phyloP scores from a whole-genome alignment of 2,113 vertebrate species.

The Callipepla californica region DNA sequence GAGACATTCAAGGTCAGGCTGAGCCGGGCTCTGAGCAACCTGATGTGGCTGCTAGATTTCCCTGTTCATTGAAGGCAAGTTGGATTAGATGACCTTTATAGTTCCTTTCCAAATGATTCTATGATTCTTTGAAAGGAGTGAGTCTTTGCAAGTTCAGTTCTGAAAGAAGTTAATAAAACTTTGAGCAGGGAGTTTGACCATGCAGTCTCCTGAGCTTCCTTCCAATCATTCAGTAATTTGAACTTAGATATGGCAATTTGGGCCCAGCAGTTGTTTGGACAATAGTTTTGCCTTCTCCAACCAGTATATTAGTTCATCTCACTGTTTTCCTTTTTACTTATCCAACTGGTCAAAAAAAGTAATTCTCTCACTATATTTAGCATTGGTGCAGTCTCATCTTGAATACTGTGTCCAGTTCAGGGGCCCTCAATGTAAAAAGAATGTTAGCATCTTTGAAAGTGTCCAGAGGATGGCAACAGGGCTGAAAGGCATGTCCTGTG shows the following conservation, averaged over 20 bases:
- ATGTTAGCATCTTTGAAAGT: not conserved
- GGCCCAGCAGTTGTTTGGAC: not conserved
- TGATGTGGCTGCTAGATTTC: too few relatives aligned
- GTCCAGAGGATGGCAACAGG: not conserved
- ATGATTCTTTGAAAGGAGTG: not conserved
- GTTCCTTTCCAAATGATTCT: too few relatives aligned
- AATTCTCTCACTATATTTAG: not conserved
- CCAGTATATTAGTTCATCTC: not conserved
- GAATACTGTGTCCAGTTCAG: not conserved
- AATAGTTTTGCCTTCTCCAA: not conserved
- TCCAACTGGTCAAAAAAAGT: not conserved
- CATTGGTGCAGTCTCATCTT: not conserved
- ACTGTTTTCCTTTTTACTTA: not conserved
- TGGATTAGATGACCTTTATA: too few relatives aligned
- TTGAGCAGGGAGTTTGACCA: not conserved
- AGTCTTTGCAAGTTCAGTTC: not conserved
- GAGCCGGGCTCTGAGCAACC: too few relatives aligned
- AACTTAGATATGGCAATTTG: not conserved
- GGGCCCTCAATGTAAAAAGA: not conserved
- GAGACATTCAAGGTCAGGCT: too few relatives aligned
- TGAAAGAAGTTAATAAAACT: not conserved
- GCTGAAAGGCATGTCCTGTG: not conserved
- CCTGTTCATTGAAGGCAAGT: too few relatives aligned
- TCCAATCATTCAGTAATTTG: not conserved
- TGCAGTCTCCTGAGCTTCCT: not conserved